Percentiles rank a stretch among this genome's conserved stretches.
Evolutionary conservation across 2,888 invertebrate genomes (phyloP).

Genomic region (Hedya salicella): DNA sequence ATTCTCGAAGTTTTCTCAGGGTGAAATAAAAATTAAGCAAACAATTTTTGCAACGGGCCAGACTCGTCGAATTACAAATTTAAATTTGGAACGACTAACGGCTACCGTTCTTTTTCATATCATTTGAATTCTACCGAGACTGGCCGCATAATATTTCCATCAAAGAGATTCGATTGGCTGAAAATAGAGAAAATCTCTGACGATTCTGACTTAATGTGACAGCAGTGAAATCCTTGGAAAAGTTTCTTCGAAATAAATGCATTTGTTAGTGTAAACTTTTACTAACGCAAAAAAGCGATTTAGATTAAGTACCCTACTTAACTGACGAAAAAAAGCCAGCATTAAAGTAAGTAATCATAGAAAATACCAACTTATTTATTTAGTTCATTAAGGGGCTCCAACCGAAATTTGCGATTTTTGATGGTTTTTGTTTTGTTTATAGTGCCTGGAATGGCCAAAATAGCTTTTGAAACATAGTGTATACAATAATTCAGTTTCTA

Average conservation of each 20-base stretch:
- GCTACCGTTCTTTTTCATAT: constrained; percentile 26
- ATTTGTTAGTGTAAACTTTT: too few species aligned
- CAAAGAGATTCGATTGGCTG: constrained; percentile 21
- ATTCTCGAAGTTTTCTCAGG: not conserved
- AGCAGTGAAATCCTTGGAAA: not conserved
- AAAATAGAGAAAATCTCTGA: constrained; percentile 1
- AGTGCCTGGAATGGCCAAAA: too few species aligned
- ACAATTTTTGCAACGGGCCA: constrained; percentile 3
- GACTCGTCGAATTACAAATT: constrained; percentile 19
- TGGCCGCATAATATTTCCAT: constrained; percentile 29
- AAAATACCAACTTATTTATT: too few species aligned
- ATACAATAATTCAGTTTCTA: too few species aligned
- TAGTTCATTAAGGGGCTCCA: too few species aligned
- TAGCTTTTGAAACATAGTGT: too few species aligned
- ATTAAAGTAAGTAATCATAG: too few species aligned
- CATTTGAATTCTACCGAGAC: constrained; percentile 25
- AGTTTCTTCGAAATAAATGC: not conserved
- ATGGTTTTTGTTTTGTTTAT: too few species aligned
- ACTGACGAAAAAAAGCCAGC: too few species aligned
- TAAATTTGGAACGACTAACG: constrained; percentile 28
- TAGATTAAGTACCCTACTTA: too few species aligned
- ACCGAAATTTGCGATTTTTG: too few species aligned
- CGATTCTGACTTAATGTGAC: not conserved
- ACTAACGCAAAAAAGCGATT: too few species aligned
- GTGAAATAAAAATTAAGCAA: constrained; percentile 19